A percentile compares a stretch with the other conserved stretches of the same genome.
Conservation (phyloP, 2,797 vertebrate species). For the Melanotaenia pygmaea region DNA sequence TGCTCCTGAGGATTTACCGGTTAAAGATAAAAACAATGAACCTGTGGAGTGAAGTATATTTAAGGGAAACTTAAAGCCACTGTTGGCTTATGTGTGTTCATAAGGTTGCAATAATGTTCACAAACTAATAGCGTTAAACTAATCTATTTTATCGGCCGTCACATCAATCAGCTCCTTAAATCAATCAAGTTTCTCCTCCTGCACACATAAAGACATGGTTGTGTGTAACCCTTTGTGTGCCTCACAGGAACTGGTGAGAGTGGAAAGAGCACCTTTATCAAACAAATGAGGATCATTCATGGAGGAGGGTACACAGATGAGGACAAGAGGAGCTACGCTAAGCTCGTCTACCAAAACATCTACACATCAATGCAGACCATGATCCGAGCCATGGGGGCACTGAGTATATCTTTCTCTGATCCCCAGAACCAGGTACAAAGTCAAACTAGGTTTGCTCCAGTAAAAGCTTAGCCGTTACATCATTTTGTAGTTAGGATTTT, state of each 20-base stretch:
- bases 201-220: not conserved
- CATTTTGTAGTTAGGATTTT: not conserved
- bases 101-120: not conserved
- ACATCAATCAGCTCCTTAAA: not conserved
- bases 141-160: not conserved
- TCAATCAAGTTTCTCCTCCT: not conserved
- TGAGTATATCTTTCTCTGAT: slow-evolving; percentile 79
- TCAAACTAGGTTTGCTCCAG: not conserved
- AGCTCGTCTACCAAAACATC: slow-evolving; percentile 89
- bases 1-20: not conserved
- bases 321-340: slow-evolving; percentile 88
- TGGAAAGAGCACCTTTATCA: slow-evolving; percentile 94
- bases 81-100: not conserved
- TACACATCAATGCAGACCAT: slow-evolving; percentile 90
- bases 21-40: not conserved
- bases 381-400: slow-evolving; percentile 85
- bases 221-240: not conserved
- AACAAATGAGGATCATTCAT: slow-evolving; percentile 95
- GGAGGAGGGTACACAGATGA: slow-evolving; percentile 91
- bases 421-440: slow-evolving; percentile 81
- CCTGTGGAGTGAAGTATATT: not conserved
- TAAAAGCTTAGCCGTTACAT: not conserved
- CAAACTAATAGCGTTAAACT: not conserved
- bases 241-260: slow-evolving; percentile 91
- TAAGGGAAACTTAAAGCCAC: not conserved